These are phyloP conservation scores for Aleiodes leptofemur DNA, from an alignment of 2,888 invertebrate genomes.

Conservation along the genomic window DNA sequence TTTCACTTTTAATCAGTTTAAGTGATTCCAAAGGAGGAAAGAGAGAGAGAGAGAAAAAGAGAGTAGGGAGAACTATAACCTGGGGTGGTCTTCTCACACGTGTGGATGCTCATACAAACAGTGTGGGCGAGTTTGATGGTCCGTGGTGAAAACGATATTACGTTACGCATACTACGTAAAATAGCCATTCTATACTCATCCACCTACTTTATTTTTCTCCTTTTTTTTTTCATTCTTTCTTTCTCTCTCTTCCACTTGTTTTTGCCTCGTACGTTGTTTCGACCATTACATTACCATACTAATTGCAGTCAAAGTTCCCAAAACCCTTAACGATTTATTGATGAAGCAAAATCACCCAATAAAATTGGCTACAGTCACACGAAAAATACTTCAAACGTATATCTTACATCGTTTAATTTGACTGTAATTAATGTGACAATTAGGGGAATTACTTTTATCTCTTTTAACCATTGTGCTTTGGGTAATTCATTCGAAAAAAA, in stretches of 20 bases:
- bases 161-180: conserved; percentile 51
- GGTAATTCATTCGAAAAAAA: too few species aligned
- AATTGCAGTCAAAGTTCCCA: conserved; percentile 66
- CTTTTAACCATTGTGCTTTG: neutral
- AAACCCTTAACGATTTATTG: conserved; percentile 61
- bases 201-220: conserved; percentile 25
- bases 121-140: conserved; percentile 50
- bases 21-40: conserved; percentile 66
- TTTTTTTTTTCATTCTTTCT: neutral
- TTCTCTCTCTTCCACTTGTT: neutral
- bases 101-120: conserved; percentile 22
- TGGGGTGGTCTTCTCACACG: conserved; percentile 55
- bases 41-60: conserved; percentile 45
- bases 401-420: conserved; percentile 55
- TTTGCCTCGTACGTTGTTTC: conserved; percentile 33
- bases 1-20: conserved; percentile 68
- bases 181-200: conserved; percentile 33
- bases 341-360: conserved; percentile 58
- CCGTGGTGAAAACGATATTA: conserved; percentile 43
- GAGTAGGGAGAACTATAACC: conserved; percentile 35
- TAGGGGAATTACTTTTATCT: conserved; percentile 30
- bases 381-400: conserved; percentile 32
- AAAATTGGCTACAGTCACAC: conserved; percentile 57
- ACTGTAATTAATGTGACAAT: conserved; percentile 51
- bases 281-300: conserved; percentile 65